A percentile compares a stretch with the other conserved stretches of the same genome.
These are phyloP conservation scores for Lepisosteus osseus DNA, from an alignment of 2,113 vertebrate species.

Conservation along the genomic window DNA sequence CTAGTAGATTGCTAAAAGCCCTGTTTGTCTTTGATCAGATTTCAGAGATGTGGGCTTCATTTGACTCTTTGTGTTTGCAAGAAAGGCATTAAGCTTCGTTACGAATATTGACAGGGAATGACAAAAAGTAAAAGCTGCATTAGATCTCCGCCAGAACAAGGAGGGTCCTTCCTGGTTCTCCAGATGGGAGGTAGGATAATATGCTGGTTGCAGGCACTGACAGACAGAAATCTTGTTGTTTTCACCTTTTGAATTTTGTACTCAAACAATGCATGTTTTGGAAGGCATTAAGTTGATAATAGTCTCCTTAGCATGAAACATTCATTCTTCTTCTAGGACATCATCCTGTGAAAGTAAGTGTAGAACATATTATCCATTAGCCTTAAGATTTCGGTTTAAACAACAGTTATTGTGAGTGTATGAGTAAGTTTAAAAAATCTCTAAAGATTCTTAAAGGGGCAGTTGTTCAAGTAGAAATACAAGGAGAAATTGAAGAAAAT, in stretches of 20 bases:
- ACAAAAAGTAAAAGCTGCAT: background rate
- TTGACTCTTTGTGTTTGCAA: background rate
- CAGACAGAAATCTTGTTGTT: background rate
- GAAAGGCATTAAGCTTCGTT: background rate
- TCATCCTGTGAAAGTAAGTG: background rate
- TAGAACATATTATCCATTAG: too few species aligned
- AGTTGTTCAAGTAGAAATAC: too few species aligned
- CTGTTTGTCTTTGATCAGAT: conserved; percentile 16
- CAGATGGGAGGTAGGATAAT: conserved; percentile 2
- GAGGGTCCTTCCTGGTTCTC: background rate
- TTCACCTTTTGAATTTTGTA: conserved; percentile 14
- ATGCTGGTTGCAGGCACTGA: background rate
- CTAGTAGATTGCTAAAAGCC: conserved; percentile 18
- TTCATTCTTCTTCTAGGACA: too few species aligned
- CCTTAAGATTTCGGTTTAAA: too few species aligned
- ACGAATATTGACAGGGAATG: too few species aligned
- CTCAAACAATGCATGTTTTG: too few species aligned
- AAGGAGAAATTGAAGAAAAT: too few species aligned
- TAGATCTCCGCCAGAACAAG: background rate
- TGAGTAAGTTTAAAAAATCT: too few species aligned
- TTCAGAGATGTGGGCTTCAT: conserved; percentile 20
- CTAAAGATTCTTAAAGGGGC: too few species aligned
- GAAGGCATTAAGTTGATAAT: too few species aligned
- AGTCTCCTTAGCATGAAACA: too few species aligned
- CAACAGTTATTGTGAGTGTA: too few species aligned